Percentiles rank a stretch among this genome's conserved stretches.
phyloP scores from a whole-genome alignment of 2,888 invertebrate genomes.

The Spisula solida region DNA sequence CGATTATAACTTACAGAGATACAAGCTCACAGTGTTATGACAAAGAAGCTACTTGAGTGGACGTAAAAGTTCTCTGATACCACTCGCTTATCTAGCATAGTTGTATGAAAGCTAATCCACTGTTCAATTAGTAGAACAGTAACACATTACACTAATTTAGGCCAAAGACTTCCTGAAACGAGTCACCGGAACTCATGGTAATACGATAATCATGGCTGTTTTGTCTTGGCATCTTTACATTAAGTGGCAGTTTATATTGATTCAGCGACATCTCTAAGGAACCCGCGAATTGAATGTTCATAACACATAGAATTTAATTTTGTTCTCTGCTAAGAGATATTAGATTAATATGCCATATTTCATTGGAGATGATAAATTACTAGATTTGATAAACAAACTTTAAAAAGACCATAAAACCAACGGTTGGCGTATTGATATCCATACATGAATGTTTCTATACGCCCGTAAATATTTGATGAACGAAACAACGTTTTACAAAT shows the following conservation, averaged over 20 bases:
- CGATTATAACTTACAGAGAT: not conserved
- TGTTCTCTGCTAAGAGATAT: too few relatives aligned
- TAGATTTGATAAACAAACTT: too few relatives aligned
- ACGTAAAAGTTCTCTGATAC: not conserved
- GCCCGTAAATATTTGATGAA: too few relatives aligned
- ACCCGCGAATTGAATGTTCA: too few relatives aligned
- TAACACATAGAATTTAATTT: too few relatives aligned
- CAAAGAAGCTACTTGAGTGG: not conserved
- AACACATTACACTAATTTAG: not conserved
- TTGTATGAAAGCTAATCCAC: not conserved
- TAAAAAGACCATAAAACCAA: too few relatives aligned
- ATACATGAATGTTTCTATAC: too few relatives aligned
- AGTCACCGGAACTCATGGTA: not conserved
- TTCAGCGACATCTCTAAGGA: not conserved
- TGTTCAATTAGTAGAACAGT: not conserved
- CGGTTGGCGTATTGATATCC: too few relatives aligned
- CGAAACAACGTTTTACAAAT: too few relatives aligned
- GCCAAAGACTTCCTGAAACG: not conserved
- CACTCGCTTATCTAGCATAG: not conserved
- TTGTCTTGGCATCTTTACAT: not conserved
- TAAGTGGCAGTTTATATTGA: not conserved
- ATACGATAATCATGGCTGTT: not conserved
- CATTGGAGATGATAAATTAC: too few relatives aligned
- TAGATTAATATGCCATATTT: too few relatives aligned
- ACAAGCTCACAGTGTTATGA: not conserved